Evolutionary conservation across 2,113 vertebrate genomes (phyloP).

Genomic region (Leptocoma aspasia): DNA sequence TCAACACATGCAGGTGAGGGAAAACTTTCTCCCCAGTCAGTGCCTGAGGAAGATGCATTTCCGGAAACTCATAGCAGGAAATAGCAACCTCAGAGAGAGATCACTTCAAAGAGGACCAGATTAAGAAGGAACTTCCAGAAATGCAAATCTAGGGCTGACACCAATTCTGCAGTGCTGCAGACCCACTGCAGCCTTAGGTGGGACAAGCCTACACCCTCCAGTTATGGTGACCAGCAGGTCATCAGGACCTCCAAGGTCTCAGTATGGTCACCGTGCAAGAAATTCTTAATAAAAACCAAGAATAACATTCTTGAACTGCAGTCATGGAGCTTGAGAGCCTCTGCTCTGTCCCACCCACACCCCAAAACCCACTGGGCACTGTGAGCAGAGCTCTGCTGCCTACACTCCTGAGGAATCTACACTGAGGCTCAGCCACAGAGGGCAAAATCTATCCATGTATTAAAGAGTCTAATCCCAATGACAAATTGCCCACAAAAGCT

Average conservation of each 20-base stretch:
- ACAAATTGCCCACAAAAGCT: neutral
- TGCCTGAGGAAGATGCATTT: neutral
- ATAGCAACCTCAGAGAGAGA: neutral
- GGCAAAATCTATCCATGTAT: neutral
- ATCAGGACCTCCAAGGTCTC: neutral
- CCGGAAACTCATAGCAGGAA: neutral
- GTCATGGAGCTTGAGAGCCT: neutral
- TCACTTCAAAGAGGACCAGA: neutral
- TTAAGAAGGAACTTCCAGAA: neutral
- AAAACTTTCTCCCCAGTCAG: neutral
- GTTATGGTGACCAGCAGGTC: neutral
- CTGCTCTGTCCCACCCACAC: neutral
- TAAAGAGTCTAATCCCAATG: neutral
- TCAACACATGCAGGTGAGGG: neutral
- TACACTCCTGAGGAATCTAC: neutral
- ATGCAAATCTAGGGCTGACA: neutral
- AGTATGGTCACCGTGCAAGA: neutral
- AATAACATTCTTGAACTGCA: neutral
- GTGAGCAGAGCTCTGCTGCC: neutral
- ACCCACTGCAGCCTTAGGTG: neutral
- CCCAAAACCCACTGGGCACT: fast-evolving
- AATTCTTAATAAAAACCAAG: neutral
- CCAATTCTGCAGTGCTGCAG: neutral
- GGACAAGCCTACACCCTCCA: neutral
- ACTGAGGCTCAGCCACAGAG: neutral